A percentile compares a stretch with the other conserved stretches of the same genome.
These are phyloP conservation scores for Venturia canescens DNA, from an alignment of 1,140 invertebrate genomes.

Conservation along the genomic window DNA sequence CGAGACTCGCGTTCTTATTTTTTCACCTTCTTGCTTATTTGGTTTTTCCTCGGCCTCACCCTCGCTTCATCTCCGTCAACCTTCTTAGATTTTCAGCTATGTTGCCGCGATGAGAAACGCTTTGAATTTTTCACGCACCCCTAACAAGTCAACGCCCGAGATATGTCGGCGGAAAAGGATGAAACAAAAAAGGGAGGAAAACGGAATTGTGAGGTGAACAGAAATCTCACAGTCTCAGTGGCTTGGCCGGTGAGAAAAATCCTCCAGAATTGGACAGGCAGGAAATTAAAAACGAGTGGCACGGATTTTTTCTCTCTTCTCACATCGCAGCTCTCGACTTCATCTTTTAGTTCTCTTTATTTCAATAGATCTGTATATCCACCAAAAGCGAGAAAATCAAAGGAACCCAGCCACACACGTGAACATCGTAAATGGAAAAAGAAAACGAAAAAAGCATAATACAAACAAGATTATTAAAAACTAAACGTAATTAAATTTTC, in stretches of 20 bases:
- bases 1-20: conserved; percentile 13
- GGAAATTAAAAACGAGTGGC: conserved; percentile 31
- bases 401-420: too few relatives aligned
- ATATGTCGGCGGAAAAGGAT: neutral
- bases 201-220: neutral
- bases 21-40: conserved; percentile 6
- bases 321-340: neutral
- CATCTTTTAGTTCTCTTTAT: neutral
- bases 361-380: neutral
- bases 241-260: neutral
- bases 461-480: too few relatives aligned
- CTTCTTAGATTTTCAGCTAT: neutral
- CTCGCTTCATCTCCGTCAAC: neutral
- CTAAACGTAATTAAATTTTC: too few relatives aligned
- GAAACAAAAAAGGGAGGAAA: neutral
- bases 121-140: conserved; percentile 23
- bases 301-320: neutral
- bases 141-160: neutral
- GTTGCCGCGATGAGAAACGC: neutral
- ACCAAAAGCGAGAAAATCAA: too few relatives aligned
- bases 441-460: too few relatives aligned
- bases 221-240: neutral
- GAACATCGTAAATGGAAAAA: too few relatives aligned
- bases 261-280: conserved; percentile 7
- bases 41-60: neutral